Base-by-base conservation (phyloP, 2,888 invertebrate genomes). In the Protophormia terraenovae region DNA sequence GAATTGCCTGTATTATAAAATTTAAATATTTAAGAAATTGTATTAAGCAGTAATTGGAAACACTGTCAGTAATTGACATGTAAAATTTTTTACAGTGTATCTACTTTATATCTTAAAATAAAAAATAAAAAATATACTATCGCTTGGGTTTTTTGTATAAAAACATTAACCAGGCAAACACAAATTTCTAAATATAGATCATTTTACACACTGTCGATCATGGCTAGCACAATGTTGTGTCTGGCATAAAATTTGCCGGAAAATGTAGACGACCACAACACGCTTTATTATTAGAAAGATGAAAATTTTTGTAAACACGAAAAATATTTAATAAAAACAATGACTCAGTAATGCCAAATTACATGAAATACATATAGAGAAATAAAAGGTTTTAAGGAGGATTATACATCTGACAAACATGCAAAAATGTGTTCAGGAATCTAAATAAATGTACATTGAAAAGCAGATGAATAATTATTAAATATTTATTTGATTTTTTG, bases 111-210 rank as follows among this genome's bases (percentile, higher is more conserved):
- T 24, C 24, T 53, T 27, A 27, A 24, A 53, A 53, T 12, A 10
- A 27, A 1, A 27, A 12, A n/a, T n/a, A 22, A 27, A 24, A 22
- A 22, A 14, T 53, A 24, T 24, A 4, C 14, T 24, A 5, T 14
- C 24, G 16, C n/a, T n/a, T 29, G 16, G 5, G 7, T 29, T n/a
- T 58, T n/a, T 29, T 29, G 16, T 29, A 1, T 14, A 16, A 32
- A 58, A 58, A 29, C 58, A 32, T 29, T 14, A 58, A 58, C 58
- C 58, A 58, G 58, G 58, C 29, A 58, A 58, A 12, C 16, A 58
- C n/a, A 24, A 58, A 27, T 58, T 58, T 58, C 58, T 58, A 58
- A 58, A 58, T 58, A 58, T 58, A 58, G 58, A 58, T 16, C 4
- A 58, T 29, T 32, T 58, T 58, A 58, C 32, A 19, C 16, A 32